Percentiles rank a stretch among this genome's conserved stretches.
Evolutionary conservation across 2,113 vertebrate species (phyloP).

Genomic region (Motacilla tschutschensis): DNA sequence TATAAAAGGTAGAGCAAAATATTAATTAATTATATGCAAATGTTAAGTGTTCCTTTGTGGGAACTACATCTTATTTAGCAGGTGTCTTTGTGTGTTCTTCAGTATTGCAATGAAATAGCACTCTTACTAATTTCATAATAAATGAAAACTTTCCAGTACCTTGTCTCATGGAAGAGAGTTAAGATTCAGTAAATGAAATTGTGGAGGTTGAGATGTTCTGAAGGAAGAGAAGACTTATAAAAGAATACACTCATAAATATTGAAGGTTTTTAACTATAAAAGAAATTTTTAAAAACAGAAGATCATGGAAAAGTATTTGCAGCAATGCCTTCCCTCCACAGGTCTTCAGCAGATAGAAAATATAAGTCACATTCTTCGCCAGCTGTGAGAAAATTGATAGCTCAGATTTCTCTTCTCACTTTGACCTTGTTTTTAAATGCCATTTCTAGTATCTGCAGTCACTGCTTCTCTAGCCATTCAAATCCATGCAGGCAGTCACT

Average conservation of each 20-base stretch:
- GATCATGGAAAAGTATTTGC: not conserved
- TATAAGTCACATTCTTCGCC: not conserved
- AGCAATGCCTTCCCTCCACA: not conserved
- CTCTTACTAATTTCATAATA: not conserved
- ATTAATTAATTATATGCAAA: not conserved
- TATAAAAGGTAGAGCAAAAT: conserved; percentile 31
- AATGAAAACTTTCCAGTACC: not conserved
- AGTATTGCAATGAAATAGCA: not conserved
- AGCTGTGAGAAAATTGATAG: not conserved
- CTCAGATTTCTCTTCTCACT: not conserved
- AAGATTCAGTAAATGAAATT: not conserved
- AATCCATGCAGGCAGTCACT: not conserved
- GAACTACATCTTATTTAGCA: not conserved
- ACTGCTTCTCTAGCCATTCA: not conserved
- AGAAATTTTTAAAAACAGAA: not conserved
- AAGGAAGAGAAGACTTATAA: not conserved
- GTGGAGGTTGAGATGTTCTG: not conserved
- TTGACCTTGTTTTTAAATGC: not conserved
- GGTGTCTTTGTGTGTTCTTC: not conserved
- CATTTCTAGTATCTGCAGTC: not conserved
- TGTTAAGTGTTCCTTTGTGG: not conserved
- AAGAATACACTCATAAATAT: not conserved
- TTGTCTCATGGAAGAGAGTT: not conserved
- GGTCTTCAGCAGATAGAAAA: not conserved
- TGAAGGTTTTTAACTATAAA: not conserved